Conservation (phyloP, 2,888 invertebrate genomes). For the Nemurella pictetii region DNA sequence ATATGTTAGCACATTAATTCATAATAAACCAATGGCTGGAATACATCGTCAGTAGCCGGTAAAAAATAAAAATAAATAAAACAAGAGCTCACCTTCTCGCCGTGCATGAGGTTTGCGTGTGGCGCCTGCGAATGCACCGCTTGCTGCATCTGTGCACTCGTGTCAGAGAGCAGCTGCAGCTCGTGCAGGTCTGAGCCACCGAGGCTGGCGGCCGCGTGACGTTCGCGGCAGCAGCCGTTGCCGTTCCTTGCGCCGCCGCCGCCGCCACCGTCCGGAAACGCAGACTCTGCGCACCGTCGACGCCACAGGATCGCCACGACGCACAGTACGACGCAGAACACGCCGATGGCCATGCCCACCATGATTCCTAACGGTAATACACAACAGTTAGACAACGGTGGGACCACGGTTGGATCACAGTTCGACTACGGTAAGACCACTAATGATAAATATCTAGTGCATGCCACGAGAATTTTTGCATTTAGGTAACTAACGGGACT, state of each 20-base stretch:
- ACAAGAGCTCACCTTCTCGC: slow-evolving; percentile 68
- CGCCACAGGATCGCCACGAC: slow-evolving; percentile 56
- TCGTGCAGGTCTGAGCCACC: slow-evolving; percentile 51
- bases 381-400: too few species aligned
- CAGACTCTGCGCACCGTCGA: slow-evolving; percentile 44
- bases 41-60: too few species aligned
- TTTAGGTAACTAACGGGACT: too few species aligned
- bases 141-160: slow-evolving; percentile 50
- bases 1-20: too few species aligned
- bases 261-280: slow-evolving; percentile 35
- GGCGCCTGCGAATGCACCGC: slow-evolving; percentile 47
- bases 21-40: too few species aligned
- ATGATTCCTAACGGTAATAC: slow-evolving; percentile 56
- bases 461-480: too few species aligned
- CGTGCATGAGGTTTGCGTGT: slow-evolving; percentile 49
- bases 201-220: slow-evolving; percentile 33
- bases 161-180: slow-evolving; percentile 50
- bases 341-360: slow-evolving; percentile 54
- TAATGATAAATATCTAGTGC: background rate
- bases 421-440: background rate
- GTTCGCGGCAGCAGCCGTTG: slow-evolving; percentile 36
- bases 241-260: slow-evolving; percentile 37
- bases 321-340: slow-evolving; percentile 54
- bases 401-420: too few species aligned
- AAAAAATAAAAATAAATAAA: too few species aligned